Conservation (phyloP, 1,140 invertebrate genomes). For the Calephelis virginiensis region DNA sequence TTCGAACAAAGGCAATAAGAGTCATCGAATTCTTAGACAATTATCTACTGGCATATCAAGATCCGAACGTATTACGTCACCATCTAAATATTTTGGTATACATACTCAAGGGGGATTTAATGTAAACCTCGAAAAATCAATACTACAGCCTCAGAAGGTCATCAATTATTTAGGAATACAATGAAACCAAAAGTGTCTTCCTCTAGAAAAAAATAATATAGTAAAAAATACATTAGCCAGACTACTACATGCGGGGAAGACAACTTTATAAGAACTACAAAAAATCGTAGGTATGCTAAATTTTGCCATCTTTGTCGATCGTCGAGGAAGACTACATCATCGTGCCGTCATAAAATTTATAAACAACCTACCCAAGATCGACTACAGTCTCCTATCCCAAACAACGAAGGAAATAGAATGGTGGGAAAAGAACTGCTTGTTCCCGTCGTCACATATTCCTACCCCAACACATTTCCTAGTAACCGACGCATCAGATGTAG, state of each 20-base stretch:
- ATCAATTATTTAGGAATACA: slow-evolving; percentile 34
- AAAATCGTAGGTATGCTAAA: slow-evolving; percentile 44
- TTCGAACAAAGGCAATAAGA: not conserved
- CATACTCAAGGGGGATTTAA: slow-evolving; percentile 24
- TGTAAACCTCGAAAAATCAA: slow-evolving; percentile 22
- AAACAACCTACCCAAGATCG: slow-evolving; percentile 39
- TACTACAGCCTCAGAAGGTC: slow-evolving; percentile 10
- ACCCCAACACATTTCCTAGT: slow-evolving; percentile 33
- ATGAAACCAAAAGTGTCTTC: too few species aligned
- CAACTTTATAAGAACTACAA: slow-evolving; percentile 36
- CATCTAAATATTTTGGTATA: slow-evolving; percentile 7
- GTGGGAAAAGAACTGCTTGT: not conserved
- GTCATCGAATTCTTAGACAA: slow-evolving; percentile 8
- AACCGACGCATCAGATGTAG: slow-evolving; percentile 43
- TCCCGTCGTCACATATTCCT: not conserved
- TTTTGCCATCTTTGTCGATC: slow-evolving; percentile 77
- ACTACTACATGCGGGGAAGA: too few species aligned
- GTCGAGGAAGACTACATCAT: slow-evolving; percentile 56
- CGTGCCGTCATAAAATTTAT: slow-evolving; percentile 24
- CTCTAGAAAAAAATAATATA: too few species aligned
- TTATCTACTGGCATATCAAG: not conserved
- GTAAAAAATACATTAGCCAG: too few species aligned
- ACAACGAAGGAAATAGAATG: not conserved
- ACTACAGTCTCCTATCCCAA: slow-evolving; percentile 16
- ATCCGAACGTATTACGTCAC: not conserved